Evolutionary conservation across 2,888 invertebrate species (phyloP).

Genomic region (Nesidiocoris tenuis): DNA sequence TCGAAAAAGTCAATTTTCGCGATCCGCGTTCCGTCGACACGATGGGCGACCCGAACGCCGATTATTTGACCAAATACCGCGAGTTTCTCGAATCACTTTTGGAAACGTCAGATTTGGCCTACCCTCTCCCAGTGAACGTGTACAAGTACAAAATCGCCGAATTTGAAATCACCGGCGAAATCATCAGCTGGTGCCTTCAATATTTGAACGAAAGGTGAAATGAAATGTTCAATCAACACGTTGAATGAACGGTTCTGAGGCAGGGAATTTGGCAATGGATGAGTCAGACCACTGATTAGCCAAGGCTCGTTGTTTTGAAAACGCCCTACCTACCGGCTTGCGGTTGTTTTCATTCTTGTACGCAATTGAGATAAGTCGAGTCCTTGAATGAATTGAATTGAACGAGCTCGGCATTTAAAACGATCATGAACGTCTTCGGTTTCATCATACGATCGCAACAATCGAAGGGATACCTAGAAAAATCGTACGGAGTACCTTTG

Average conservation of each 20-base stretch:
- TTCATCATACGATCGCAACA: neutral
- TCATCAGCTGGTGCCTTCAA: conserved; percentile 73
- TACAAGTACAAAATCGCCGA: conserved; percentile 68
- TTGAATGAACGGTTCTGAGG: neutral
- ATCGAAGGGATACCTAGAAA: too few relatives aligned
- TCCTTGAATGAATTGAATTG: neutral
- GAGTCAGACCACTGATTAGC: neutral
- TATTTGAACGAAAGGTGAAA: conserved; percentile 72
- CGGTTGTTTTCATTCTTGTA: neutral
- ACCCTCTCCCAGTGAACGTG: conserved; percentile 72
- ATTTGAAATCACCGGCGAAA: conserved; percentile 70
- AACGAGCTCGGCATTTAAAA: neutral
- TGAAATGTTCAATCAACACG: neutral
- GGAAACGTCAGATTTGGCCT: conserved; percentile 66
- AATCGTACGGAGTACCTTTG: too few relatives aligned
- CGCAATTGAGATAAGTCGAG: neutral
- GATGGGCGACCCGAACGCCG: conserved; percentile 46
- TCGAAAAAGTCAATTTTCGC: too few relatives aligned
- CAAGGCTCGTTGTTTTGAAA: too few relatives aligned
- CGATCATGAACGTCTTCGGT: neutral
- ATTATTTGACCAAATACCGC: conserved; percentile 66
- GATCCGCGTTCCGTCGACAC: neutral
- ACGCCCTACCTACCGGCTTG: too few relatives aligned
- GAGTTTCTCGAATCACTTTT: conserved; percentile 72
- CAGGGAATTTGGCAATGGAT: neutral